A percentile compares a stretch with the other conserved stretches of the same genome.
Conservation (phyloP, 2,797 vertebrate genomes). For the Phyllotis vaccarum region DNA sequence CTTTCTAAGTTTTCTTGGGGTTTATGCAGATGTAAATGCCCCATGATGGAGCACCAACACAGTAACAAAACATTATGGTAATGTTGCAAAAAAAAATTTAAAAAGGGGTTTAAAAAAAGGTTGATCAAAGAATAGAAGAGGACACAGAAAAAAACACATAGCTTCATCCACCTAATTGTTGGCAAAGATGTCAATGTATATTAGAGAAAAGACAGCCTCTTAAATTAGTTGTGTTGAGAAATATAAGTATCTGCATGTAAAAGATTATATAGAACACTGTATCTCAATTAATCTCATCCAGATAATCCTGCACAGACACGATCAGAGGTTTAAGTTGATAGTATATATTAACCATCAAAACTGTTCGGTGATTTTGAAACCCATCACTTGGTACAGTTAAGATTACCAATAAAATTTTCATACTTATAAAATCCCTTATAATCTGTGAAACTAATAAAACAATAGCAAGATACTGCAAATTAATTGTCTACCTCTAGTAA, state of each 20-base stretch:
- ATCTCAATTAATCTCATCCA: background rate
- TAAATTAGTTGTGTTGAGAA: background rate
- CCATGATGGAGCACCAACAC: too few relatives aligned
- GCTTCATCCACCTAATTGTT: slow-evolving; percentile 68
- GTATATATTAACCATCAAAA: background rate
- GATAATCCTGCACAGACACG: background rate
- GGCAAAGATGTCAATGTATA: background rate
- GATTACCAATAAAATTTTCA: background rate
- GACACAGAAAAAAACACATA: slow-evolving; percentile 66
- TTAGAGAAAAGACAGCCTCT: background rate
- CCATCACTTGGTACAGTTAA: background rate
- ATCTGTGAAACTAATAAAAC: background rate
- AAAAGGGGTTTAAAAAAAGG: too few relatives aligned
- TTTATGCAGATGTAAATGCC: too few relatives aligned
- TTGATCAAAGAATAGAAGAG: background rate
- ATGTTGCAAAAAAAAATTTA: background rate
- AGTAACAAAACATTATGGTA: background rate
- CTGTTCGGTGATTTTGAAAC: background rate
- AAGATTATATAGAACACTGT: background rate
- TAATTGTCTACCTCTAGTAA: background rate
- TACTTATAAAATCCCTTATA: background rate
- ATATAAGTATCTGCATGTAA: background rate
- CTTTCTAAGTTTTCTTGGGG: too few relatives aligned
- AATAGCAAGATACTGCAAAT: slow-evolving; percentile 27
- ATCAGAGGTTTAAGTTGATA: background rate